These are phyloP conservation scores for Garrulus glandarius DNA, from an alignment of 2,797 vertebrate genomes.

Conservation along the genomic window DNA sequence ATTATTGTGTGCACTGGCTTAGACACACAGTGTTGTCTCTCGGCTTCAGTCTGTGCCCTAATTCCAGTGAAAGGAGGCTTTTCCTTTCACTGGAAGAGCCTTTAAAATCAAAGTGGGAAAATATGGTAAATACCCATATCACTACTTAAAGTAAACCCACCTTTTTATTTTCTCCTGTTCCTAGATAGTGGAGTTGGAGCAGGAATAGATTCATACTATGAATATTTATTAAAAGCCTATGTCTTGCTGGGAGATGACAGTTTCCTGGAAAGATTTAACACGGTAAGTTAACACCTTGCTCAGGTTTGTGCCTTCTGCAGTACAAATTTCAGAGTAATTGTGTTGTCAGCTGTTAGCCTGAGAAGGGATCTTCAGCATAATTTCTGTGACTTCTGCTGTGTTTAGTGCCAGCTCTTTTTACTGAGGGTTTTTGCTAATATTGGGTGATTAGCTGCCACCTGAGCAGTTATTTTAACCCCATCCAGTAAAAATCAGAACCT, in stretches of 20 bases:
- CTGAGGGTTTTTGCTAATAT: not conserved
- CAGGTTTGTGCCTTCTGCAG: constrained; percentile 8
- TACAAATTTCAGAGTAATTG: not conserved
- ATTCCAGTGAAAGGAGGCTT: not conserved
- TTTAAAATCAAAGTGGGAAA: not conserved
- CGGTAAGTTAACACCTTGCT: constrained; percentile 78
- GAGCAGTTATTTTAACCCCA: not conserved
- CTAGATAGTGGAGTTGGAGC: constrained; percentile 98
- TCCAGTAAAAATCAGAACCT: not conserved
- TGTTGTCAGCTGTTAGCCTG: not conserved
- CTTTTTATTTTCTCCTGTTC: constrained; percentile 26
- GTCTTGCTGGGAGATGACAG: constrained; percentile 95
- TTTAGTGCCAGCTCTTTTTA: not conserved
- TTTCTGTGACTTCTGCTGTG: not conserved
- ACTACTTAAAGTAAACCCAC: not conserved
- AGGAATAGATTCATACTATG: constrained; percentile 98
- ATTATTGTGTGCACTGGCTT: not conserved
- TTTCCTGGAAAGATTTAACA: constrained; percentile 97
- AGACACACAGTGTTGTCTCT: not conserved
- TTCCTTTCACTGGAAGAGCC: not conserved
- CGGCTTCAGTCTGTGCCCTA: not conserved
- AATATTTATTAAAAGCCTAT: constrained; percentile 98
- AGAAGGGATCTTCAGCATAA: not conserved
- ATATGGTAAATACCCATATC: not conserved
- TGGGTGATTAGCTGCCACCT: not conserved